A percentile compares a stretch with the other conserved stretches of the same genome.
These are phyloP conservation scores for Cryptops parisi DNA, from an alignment of 2,888 invertebrate species.

Conservation along the genomic window DNA sequence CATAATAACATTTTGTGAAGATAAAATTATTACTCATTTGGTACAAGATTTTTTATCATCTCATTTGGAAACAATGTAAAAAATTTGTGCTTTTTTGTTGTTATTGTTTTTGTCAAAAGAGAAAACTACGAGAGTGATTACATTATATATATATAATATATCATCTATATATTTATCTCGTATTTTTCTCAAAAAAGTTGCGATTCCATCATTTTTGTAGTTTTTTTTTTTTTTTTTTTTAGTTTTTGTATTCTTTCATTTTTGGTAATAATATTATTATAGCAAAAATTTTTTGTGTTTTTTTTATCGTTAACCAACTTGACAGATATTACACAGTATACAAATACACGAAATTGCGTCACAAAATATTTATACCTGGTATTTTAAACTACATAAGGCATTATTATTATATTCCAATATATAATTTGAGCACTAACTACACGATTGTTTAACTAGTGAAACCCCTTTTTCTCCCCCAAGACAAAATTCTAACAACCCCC, in stretches of 20 bases:
- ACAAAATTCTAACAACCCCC: constrained; percentile 4
- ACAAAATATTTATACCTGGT: constrained; percentile 16
- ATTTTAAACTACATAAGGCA: constrained; percentile 15
- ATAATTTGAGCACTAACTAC: constrained; percentile 15
- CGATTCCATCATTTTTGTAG: background rate
- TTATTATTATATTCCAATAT: constrained; percentile 15
- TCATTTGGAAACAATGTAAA: too few relatives aligned
- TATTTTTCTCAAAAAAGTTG: too few relatives aligned
- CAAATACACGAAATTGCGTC: constrained; percentile 16
- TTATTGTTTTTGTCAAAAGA: too few relatives aligned
- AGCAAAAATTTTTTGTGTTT: too few relatives aligned
- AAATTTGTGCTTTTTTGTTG: too few relatives aligned
- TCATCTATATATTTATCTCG: too few relatives aligned
- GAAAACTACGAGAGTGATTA: too few relatives aligned
- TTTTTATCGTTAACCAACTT: constrained; percentile 13
- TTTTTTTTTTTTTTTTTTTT: constrained; percentile 5
- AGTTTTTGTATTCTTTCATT: background rate
- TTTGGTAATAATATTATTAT: constrained; percentile 12
- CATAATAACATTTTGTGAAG: too few relatives aligned
- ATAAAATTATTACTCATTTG: too few relatives aligned
- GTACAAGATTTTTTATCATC: too few relatives aligned
- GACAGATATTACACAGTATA: constrained; percentile 14
- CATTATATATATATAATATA: too few relatives aligned
- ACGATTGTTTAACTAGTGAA: constrained; percentile 15
- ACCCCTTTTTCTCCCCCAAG: constrained; percentile 1